Conservation (phyloP, 2,797 vertebrate genomes). For the Sphaeramia orbicularis region DNA sequence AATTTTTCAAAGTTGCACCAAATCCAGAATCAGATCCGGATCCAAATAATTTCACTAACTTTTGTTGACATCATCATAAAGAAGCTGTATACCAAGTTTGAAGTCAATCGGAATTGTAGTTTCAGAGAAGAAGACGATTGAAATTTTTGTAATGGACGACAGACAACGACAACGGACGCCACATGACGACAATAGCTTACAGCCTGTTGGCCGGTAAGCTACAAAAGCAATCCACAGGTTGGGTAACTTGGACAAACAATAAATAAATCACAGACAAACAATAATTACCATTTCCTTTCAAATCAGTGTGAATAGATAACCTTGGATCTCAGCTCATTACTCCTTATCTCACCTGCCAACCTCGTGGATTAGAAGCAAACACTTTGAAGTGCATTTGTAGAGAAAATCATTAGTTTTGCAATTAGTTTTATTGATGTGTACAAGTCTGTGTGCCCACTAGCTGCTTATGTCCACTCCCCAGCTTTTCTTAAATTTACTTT, state of each 20-base stretch:
- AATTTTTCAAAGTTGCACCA: no score
- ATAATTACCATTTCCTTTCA: constrained; percentile 54
- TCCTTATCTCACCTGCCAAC: constrained; percentile 58
- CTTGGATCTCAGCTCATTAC: constrained; percentile 61
- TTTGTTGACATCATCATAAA: no score
- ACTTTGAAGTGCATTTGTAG: constrained; percentile 38
- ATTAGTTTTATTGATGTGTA: constrained; percentile 65
- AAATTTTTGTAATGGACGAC: no score
- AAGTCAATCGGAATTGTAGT: no score
- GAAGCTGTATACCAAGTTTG: no score
- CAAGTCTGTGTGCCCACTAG: constrained; percentile 31
- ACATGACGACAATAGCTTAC: no score
- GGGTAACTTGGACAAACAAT: constrained; percentile 28
- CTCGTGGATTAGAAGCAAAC: constrained; percentile 46
- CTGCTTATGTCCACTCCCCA: constrained; percentile 24
- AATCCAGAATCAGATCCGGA: no score
- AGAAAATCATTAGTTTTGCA: constrained; percentile 63
- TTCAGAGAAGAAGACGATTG: no score
- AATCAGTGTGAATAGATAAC: constrained; percentile 51
- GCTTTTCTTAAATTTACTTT: constrained; percentile 37
- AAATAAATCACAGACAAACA: constrained; percentile 64
- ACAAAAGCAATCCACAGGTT: constrained; percentile 12
- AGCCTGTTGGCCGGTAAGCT: no score
- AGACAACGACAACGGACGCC: no score
- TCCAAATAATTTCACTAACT: no score